These are phyloP conservation scores for Scatophagus argus DNA, from an alignment of 2,113 vertebrate genomes.

Conservation along the genomic window DNA sequence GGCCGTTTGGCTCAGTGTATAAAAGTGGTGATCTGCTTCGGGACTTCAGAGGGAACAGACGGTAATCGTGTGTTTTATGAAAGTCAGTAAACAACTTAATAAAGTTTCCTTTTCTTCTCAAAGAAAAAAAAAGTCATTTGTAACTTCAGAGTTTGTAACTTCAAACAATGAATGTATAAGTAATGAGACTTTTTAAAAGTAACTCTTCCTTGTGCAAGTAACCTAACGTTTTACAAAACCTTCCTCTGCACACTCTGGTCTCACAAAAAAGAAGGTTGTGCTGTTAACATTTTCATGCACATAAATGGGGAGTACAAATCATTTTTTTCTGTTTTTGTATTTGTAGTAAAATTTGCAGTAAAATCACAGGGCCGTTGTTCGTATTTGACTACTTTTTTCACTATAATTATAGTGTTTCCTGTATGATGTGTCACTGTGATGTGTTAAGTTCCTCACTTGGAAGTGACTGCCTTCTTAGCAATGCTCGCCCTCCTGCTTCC, in stretches of 20 bases:
- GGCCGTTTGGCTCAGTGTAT: conserved; percentile 58
- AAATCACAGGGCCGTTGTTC: conserved; percentile 13
- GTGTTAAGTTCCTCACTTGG: conserved; percentile 66
- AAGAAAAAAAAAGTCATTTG: conserved; percentile 38
- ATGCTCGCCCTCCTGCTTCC: conserved; percentile 86
- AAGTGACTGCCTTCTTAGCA: conserved; percentile 76
- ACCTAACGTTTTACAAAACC: conserved; percentile 31
- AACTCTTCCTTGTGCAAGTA: conserved; percentile 23
- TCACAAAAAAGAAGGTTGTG: conserved; percentile 31
- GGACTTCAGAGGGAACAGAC: conserved; percentile 7
- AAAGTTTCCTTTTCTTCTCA: conserved; percentile 35
- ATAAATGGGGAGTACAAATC: conserved; percentile 15
- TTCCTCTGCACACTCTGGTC: conserved; percentile 8
- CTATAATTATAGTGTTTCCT: conserved; percentile 36
- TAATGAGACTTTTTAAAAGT: conserved; percentile 54
- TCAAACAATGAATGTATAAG: conserved; percentile 59
- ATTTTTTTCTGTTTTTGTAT: conserved; percentile 2
- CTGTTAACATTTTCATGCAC: conserved; percentile 26
- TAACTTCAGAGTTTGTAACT: conserved; percentile 48
- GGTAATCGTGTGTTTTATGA: background rate
- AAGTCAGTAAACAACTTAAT: conserved; percentile 33
- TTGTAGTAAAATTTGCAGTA: conserved; percentile 35
- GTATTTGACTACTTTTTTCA: conserved; percentile 19
- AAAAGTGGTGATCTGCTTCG: conserved; percentile 37
- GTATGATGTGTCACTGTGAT: background rate